Evolutionary conservation across 2,113 vertebrate species (phyloP), one percentile per base, ranked within the genome.

Genomic region (Phalacrocorax aristotelis): DNA sequence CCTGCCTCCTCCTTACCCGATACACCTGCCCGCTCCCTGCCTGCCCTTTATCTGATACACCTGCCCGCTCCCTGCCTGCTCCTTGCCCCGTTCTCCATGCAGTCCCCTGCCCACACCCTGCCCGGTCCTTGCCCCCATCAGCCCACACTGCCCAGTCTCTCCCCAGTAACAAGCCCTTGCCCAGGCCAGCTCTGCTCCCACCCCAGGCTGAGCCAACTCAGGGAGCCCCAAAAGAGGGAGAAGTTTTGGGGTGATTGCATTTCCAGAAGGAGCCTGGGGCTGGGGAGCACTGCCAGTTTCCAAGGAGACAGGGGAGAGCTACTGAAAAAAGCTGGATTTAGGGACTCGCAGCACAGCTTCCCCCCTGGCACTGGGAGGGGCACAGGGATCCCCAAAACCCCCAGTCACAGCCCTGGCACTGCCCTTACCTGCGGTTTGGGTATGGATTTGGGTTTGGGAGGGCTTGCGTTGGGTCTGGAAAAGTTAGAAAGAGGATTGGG

Each of bases 221-320:
- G 75, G 46, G 38, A 77, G 0, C 15, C 68, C 86, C 90, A 10
- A 75, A 81, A 16, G 4, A 23, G 12, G 29, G 87, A 55, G 4
- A 38, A 9, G 32, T 94, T 89, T 84, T 7, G 89, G 90, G 87
- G 46, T n/a, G 51, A 48, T 2, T 11, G 18, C 32, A 2, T 58
- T 64, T 54, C 40, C 79, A 42, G 55, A 20, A 90, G n/a, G 57
- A 72, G 7, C 44, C 6, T 0, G 0, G 48, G 22, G 8, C 71
- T 40, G 77, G 90, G 81, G 68, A 80, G 66, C 26, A 5, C 23
- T 66, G 75, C 58, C 68, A 13, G 88, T 97, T 97, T 93, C 95
- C 96, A 95, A 95, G 96, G 96, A 95, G 91, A 96, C 32, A 0
- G 36, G 60, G 76, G 46, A 91, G 36, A 88, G 6, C 55, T 32